phyloP scores from a whole-genome alignment of 2,888 invertebrate species.

The Conus canariensis region DNA sequence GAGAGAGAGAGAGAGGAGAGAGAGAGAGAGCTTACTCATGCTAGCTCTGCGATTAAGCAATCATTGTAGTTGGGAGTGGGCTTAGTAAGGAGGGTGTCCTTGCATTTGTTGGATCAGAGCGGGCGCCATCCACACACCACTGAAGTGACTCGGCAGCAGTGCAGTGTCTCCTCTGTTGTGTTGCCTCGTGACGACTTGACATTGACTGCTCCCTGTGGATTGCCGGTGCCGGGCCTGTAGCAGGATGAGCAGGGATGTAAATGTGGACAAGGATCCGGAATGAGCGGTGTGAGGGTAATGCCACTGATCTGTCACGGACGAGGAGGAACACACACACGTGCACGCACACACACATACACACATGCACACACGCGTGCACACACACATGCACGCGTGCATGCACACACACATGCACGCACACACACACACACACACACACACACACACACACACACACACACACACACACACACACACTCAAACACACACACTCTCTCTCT shows the following conservation, averaged over 20 bases:
- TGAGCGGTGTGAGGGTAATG: no score
- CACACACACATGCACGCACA: conserved; percentile 9
- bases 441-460: not conserved
- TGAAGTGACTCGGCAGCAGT: no score
- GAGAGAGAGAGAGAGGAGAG: not conserved
- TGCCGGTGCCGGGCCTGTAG: not conserved
- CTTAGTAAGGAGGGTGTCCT: not conserved
- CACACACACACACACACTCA: no score
- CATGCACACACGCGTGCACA: not conserved
- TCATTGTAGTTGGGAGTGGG: not conserved
- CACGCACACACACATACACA: conserved; percentile 6
- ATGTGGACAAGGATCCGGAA: no score
- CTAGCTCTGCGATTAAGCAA: no score
- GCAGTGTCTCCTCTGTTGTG: no score
- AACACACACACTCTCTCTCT: no score
- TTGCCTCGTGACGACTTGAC: not conserved
- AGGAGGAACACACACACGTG: not conserved
- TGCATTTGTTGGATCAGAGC: not conserved
- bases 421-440: conserved; percentile 14
- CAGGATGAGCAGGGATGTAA: not conserved
- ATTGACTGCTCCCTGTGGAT: no score
- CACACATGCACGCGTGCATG: not conserved
- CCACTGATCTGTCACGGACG: not conserved
- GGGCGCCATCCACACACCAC: no score
- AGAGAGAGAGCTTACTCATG: not conserved